These are phyloP conservation scores for Hydrozoanthus gracilis DNA, from an alignment of 92 coral and sea anemone species.

Conservation along the genomic window DNA sequence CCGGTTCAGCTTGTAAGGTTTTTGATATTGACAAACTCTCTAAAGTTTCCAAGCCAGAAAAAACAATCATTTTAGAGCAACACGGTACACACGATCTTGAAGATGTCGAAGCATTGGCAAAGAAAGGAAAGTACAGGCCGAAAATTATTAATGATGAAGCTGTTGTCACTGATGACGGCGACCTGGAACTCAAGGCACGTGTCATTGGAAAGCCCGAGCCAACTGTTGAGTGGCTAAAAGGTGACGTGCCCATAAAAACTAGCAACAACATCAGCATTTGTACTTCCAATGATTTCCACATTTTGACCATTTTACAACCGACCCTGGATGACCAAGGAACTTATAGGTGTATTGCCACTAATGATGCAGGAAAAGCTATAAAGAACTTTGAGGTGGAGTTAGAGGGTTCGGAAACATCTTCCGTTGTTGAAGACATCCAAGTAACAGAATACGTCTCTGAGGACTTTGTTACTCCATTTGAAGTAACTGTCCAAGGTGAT, in stretches of 20 bases:
- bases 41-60: slow-evolving; percentile 23
- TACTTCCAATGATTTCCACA: slow-evolving; percentile 55
- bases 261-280: slow-evolving; percentile 56
- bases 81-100: slow-evolving; percentile 9
- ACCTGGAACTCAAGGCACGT: slow-evolving; percentile 55
- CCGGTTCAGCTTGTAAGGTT: slow-evolving; percentile 55
- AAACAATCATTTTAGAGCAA: slow-evolving; percentile 31
- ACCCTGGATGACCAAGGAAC: slow-evolving; percentile 70
- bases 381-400: slow-evolving; percentile 79
- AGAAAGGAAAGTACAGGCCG: slow-evolving; percentile 30
- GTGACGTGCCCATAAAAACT: slow-evolving; percentile 54
- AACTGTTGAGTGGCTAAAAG: slow-evolving; percentile 73
- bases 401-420: slow-evolving; percentile 58
- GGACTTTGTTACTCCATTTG: slow-evolving; percentile 64
- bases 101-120: neutral
- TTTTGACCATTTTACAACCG: slow-evolving; percentile 56
- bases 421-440: slow-evolving; percentile 48
- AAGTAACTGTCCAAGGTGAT: slow-evolving; percentile 78
- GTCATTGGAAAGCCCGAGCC: slow-evolving; percentile 59
- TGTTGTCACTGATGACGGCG: slow-evolving; percentile 63
- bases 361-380: slow-evolving; percentile 71
- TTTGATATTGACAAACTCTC: slow-evolving; percentile 24
- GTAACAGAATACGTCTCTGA: slow-evolving; percentile 41
- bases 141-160: slow-evolving; percentile 50
- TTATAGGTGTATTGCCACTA: slow-evolving; percentile 77